Percentiles rank a stretch among this genome's conserved stretches.
phyloP scores from a whole-genome alignment of 2,113 vertebrate genomes.

The Urocitellus parryii region DNA sequence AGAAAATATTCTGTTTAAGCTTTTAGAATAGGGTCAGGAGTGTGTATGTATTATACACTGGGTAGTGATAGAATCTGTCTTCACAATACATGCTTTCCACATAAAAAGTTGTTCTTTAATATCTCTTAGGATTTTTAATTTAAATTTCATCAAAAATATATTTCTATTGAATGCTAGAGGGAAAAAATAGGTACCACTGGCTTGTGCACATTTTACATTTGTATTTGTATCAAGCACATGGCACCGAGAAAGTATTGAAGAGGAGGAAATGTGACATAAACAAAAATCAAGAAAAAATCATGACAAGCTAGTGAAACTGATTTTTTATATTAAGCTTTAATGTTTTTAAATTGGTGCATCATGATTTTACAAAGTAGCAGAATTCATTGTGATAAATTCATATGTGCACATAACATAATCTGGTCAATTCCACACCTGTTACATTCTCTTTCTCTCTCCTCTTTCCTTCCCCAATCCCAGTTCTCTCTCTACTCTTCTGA shows the following conservation, averaged over 20 bases:
- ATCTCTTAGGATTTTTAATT: not conserved
- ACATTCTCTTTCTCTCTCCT: too few relatives aligned
- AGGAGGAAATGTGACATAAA: not conserved
- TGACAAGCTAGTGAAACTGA: not conserved
- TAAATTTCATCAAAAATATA: not conserved
- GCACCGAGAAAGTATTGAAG: accelerated
- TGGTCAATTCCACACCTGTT: too few relatives aligned
- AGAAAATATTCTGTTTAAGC: not conserved
- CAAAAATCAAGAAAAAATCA: not conserved
- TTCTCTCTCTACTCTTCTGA: too few relatives aligned
- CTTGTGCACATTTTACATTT: not conserved
- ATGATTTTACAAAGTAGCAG: too few relatives aligned
- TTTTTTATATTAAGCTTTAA: not conserved
- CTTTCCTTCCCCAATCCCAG: too few relatives aligned
- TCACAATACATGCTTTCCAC: not conserved
- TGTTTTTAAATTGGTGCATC: too few relatives aligned
- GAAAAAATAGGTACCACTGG: not conserved
- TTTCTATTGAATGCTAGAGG: not conserved
- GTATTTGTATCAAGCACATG: not conserved
- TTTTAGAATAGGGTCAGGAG: not conserved
- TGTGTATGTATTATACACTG: not conserved
- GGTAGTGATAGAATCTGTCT: not conserved
- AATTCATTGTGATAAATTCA: too few relatives aligned
- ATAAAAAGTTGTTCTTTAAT: not conserved
- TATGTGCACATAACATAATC: too few relatives aligned